Conservation (phyloP, 2,113 vertebrate species). For the Cairina moschata region DNA sequence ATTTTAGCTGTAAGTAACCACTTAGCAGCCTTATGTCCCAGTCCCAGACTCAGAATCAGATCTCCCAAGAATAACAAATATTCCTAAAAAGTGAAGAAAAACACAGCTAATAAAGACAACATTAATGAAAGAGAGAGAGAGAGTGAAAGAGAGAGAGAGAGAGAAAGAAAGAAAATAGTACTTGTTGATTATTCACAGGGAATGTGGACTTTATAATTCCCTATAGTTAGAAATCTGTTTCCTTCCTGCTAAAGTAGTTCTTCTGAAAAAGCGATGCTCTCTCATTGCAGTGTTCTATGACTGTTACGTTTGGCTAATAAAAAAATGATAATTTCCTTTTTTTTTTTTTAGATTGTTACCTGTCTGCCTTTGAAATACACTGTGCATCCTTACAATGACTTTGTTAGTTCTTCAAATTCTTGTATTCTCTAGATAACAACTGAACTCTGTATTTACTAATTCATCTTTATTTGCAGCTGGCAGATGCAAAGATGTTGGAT, state of each 20-base stretch:
- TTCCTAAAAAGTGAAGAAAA: neutral
- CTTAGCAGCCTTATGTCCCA: neutral
- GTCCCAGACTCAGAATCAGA: neutral
- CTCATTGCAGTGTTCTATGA: neutral
- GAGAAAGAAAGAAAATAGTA: neutral
- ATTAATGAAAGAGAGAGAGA: neutral
- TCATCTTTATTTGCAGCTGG: conserved; percentile 39
- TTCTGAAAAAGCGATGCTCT: neutral
- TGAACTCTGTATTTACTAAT: neutral
- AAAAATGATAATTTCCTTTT: neutral
- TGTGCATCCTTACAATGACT: neutral
- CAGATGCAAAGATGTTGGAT: conserved; percentile 25
- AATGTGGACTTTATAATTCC: neutral
- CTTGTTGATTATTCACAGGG: neutral
- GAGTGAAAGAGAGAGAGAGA: no score
- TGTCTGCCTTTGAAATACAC: neutral
- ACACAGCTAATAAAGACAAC: neutral
- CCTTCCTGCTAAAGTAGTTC: neutral
- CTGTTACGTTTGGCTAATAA: neutral
- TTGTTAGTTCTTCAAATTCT: neutral
- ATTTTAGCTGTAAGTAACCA: neutral
- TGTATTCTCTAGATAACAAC: neutral
- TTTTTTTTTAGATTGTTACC: neutral
- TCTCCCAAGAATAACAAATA: neutral
- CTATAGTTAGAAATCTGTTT: neutral